These are phyloP conservation scores for Drosophila testacea DNA, from an alignment of 2,888 invertebrate genomes.

Conservation along the genomic window DNA sequence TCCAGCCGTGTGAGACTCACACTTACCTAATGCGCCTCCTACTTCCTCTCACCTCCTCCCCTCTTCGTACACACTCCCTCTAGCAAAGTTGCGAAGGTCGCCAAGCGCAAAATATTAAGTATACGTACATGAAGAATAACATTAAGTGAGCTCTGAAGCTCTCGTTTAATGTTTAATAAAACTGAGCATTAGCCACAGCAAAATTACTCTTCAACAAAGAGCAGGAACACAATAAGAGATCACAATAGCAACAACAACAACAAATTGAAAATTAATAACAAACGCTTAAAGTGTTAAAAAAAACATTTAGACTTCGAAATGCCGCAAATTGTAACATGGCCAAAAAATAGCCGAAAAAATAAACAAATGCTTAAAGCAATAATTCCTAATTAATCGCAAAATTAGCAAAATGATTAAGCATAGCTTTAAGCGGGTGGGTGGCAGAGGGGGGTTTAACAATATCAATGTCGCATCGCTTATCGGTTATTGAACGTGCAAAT, in stretches of 20 bases:
- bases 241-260: conserved; percentile 19
- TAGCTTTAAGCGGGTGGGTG: not conserved
- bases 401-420: conserved; percentile 43
- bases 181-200: conserved; percentile 61
- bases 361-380: conserved; percentile 45
- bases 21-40: conserved; percentile 23
- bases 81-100: conserved; percentile 55
- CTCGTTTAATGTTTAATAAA: conserved; percentile 65
- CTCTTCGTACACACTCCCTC: not conserved
- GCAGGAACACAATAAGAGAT: conserved; percentile 44
- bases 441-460: conserved; percentile 20
- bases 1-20: conserved; percentile 62
- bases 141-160: conserved; percentile 64
- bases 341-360: conserved; percentile 23
- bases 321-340: conserved; percentile 63
- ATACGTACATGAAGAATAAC: conserved; percentile 58
- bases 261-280: conserved; percentile 63
- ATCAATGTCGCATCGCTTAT: conserved; percentile 67
- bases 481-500: conserved; percentile 63
- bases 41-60: not conserved
- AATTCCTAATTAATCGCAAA: conserved; percentile 47
- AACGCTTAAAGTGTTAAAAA: conserved; percentile 44
- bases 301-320: conserved; percentile 32
- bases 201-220: conserved; percentile 46
- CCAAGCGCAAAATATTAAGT: conserved; percentile 53